Evolutionary conservation across 2,888 invertebrate genomes (phyloP), one percentile per base, ranked within the genome.

Genomic region (Vandiemenella viatica): DNA sequence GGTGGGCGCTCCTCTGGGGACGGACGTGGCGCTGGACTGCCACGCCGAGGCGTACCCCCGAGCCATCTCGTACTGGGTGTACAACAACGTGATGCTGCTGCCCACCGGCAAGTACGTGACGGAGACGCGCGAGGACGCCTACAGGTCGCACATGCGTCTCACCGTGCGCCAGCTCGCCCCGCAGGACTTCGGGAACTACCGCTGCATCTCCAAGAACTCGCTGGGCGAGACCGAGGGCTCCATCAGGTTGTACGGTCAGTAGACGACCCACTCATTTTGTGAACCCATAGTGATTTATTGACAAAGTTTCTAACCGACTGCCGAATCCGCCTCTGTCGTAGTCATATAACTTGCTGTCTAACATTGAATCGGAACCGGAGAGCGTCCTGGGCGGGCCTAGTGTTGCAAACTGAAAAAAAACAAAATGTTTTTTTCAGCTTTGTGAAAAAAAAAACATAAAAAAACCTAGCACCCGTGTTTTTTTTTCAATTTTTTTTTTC

Each of bases 171-270:
- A 84, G 70, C 75, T 91, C 53, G 82, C 84, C 66, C 71, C 76
- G 50, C 82, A 79, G 48, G 91, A 92, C 72, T 90, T 89, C 63
- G 90, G 90, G 55, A 87, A 83, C 71, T 92, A 91, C 69, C 75
- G 86, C 61, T 92, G 91, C 73, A 86, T 91, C 67, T 89, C 89
- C 59, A 92, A 91, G 70, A 91, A 91, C 70, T 89, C 89, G 47
- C 77, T 91, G 43, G 91, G 91, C 53, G 91, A 91, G 71, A 91
- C 90, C 8, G 90, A 91, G 69, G 90, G 90, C 59, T 88, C 89
- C 58, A 90, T 92, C 66, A 75, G 89, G 65, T 76, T 91, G 57
- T 90, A 90, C 68, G 90, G 90, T 89, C 73, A 75, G 32, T 32
- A 32, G 3, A 32, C n/a, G n/a, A n/a, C n/a, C n/a, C n/a, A n/a